phyloP scores from a whole-genome alignment of 2,797 vertebrate species.

The Enteromius treurensis region DNA sequence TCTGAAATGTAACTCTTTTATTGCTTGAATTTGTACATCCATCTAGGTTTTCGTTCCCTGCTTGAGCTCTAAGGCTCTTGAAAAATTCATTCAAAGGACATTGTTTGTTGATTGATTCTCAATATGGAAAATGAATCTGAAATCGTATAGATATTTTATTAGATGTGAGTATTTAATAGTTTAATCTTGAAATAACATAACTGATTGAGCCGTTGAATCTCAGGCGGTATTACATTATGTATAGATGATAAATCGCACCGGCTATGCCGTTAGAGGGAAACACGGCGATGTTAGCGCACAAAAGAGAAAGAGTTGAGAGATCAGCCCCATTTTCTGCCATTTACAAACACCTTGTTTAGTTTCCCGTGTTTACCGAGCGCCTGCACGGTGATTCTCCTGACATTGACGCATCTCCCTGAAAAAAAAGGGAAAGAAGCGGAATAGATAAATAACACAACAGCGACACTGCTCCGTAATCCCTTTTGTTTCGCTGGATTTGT shows the following conservation, averaged over 20 bases:
- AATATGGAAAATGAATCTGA: constrained; percentile 30
- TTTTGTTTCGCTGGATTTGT: constrained; percentile 66
- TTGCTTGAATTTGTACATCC: background rate
- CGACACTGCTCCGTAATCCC: constrained; percentile 63
- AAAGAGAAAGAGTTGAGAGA: constrained; percentile 59
- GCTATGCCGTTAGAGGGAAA: constrained; percentile 26
- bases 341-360: constrained; percentile 60
- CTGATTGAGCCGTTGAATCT: constrained; percentile 34
- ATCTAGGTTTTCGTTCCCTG: background rate
- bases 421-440: constrained; percentile 44
- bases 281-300: constrained; percentile 52
- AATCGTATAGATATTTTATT: constrained; percentile 46
- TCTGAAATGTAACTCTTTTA: background rate
- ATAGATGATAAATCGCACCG: constrained; percentile 24
- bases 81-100: constrained; percentile 12
- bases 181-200: constrained; percentile 50
- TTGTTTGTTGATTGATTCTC: constrained; percentile 38
- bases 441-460: constrained; percentile 67
- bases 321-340: constrained; percentile 57
- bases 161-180: constrained; percentile 30
- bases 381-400: constrained; percentile 56
- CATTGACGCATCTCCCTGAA: constrained; percentile 59
- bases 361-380: constrained; percentile 60
- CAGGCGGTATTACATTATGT: constrained; percentile 40
- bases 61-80: constrained; percentile 3